Evolutionary conservation across 2,113 vertebrate genomes (phyloP).

Genomic region (Ammodramus savannarum): DNA sequence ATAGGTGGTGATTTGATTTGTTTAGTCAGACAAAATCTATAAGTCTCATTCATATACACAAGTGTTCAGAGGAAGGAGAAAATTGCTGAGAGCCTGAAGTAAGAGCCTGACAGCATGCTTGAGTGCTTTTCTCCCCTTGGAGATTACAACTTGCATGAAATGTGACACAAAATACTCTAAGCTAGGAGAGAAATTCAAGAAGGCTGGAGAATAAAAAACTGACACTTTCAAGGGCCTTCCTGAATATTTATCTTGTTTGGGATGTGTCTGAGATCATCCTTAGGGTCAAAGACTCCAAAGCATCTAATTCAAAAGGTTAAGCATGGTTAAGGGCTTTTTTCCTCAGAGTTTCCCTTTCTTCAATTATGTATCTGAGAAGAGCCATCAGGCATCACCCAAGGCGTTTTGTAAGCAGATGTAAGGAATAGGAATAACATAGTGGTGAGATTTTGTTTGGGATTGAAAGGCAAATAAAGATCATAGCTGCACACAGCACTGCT

Average conservation of each 20-base stretch:
- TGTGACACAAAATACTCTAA: neutral
- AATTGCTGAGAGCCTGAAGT: neutral
- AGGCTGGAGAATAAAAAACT: neutral
- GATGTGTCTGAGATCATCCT: neutral
- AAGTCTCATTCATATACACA: neutral
- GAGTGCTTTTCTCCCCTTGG: slow-evolving; percentile 18
- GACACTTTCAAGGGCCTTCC: neutral
- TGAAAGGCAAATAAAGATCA: neutral
- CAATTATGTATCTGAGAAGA: neutral
- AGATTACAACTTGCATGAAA: slow-evolving; percentile 4
- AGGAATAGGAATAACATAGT: neutral
- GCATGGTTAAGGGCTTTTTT: neutral
- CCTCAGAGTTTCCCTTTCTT: slow-evolving; percentile 9
- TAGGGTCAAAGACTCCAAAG: neutral
- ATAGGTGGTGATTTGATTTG: slow-evolving; percentile 1
- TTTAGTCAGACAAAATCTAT: slow-evolving; percentile 7
- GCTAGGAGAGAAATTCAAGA: slow-evolving; percentile 15
- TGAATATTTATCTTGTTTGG: slow-evolving; percentile 21
- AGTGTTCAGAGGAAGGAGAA: neutral
- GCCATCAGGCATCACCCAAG: neutral
- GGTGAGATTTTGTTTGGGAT: neutral
- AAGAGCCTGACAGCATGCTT: neutral
- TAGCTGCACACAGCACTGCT: neutral
- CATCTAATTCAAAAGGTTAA: slow-evolving; percentile 13
- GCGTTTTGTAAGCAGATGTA: neutral